Evolutionary conservation across 2,113 vertebrate genomes (phyloP).

Genomic region (Callionymus lyra): DNA sequence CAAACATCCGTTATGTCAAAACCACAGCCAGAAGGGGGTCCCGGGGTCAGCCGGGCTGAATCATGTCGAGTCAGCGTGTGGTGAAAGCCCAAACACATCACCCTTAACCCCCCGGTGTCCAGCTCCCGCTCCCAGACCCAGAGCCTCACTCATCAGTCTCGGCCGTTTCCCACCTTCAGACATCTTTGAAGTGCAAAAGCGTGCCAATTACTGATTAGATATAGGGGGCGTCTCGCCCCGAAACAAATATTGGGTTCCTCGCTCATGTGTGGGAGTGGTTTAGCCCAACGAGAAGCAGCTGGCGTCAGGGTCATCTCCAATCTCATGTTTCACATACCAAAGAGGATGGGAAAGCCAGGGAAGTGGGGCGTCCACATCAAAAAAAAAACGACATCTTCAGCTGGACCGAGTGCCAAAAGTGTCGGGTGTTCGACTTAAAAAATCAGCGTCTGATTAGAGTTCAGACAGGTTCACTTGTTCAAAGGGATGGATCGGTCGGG

Average conservation of each 20-base stretch:
- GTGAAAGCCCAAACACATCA: conserved; percentile 55
- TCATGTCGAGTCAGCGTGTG: conserved; percentile 60
- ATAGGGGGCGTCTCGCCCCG: conserved; percentile 41
- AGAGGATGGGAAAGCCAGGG: conserved; percentile 16
- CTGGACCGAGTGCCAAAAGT: too few species aligned
- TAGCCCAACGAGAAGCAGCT: conserved; percentile 47
- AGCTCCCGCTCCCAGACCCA: conserved; percentile 43
- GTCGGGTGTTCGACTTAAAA: too few species aligned
- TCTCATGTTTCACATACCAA: conserved; percentile 50
- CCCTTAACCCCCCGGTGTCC: conserved; percentile 50
- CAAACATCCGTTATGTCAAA: conserved; percentile 23
- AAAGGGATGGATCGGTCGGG: too few species aligned
- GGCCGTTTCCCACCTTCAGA: conserved; percentile 44
- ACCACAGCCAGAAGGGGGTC: conserved; percentile 34
- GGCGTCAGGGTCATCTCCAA: conserved; percentile 48
- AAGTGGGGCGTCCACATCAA: neutral
- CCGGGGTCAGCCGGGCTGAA: conserved; percentile 43
- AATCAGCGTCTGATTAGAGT: too few species aligned
- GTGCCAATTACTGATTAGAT: conserved; percentile 56
- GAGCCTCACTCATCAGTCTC: conserved; percentile 52
- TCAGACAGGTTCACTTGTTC: too few species aligned
- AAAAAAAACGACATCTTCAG: too few species aligned
- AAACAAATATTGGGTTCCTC: conserved; percentile 60
- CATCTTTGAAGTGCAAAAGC: conserved; percentile 54
- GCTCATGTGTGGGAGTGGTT: conserved; percentile 38